Base-by-base conservation (phyloP, 1,140 invertebrate genomes). In the Caenorhabditis brenneri region DNA sequence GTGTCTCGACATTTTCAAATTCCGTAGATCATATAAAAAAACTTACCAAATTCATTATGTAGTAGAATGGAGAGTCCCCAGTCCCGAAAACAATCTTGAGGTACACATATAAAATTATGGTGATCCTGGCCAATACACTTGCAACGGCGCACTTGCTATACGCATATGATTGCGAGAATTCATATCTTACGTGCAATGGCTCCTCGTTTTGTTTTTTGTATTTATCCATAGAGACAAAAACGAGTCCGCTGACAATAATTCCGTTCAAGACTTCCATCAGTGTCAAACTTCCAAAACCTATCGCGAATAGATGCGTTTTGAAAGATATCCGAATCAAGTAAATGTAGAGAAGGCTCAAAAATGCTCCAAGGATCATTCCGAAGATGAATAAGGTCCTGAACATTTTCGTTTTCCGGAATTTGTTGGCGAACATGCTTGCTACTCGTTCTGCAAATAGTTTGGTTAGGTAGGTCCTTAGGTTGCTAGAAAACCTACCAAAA, bases 1-100 rank as follows among this genome's bases (percentile, higher is more conserved):
- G 3, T 27, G n/a, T n/a, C n/a, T n/a, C n/a, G n/a, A n/a, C n/a
- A 2, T 65, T 39, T 24, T 24, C 9, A 4, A 42, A 22, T 10
- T 10, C n/a, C n/a, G n/a, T n/a, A n/a, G n/a, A n/a, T 22, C 24
- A 33, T 74, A 10, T 74, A 0, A 74, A 74, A 74, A 31, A 39
- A 19, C n/a, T 42, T 74, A 74, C 65, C n/a, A 74, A 10, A 12
- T 74, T 74, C 65, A 74, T 74, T 1, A 74, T 12, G n/a, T 74
- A 74, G 15, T 33, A 74, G 24, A 74, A 74, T 0, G 29, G 36
- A 7, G 65, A 74, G 65, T 42, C 65, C 10, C 9, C 7, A 22
- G 6, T 12, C 0, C 65, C 65, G 5, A n/a, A 12, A 1, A 74
- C 12, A n/a, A n/a, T n/a, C 15, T 74, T n/a, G 0, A 74, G 36